These are phyloP conservation scores for Zaprionus davidi DNA, from an alignment of 1,140 invertebrate genomes.

Conservation along the genomic window DNA sequence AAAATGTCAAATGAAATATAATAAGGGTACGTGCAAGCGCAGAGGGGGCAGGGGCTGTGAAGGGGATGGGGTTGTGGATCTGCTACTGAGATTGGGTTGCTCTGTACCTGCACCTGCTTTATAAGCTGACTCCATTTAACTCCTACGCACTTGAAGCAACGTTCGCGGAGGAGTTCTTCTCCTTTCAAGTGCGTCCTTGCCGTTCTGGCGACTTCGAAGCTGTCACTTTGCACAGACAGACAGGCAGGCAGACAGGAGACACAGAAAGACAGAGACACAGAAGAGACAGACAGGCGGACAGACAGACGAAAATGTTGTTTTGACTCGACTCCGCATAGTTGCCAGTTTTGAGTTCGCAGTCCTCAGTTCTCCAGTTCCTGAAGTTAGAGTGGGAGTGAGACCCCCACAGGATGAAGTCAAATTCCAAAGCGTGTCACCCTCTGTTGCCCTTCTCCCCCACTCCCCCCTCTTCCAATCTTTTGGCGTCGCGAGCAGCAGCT, in stretches of 20 bases:
- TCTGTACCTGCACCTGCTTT: constrained; percentile 35
- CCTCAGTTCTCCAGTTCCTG: constrained; percentile 13
- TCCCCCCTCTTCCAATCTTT: constrained; percentile 5
- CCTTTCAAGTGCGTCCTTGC: constrained; percentile 44
- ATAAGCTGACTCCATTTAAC: constrained; percentile 64
- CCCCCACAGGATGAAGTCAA: constrained; percentile 41
- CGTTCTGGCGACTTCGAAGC: constrained; percentile 47
- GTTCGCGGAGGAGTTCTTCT: constrained; percentile 18
- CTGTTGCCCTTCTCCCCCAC: not conserved
- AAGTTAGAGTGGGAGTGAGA: constrained; percentile 17
- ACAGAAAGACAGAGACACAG: constrained; percentile 9
- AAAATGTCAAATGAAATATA: constrained; percentile 66
- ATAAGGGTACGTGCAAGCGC: constrained; percentile 44
- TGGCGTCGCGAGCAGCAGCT: constrained; percentile 50
- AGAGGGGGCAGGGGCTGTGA: not conserved
- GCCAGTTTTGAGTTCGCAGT: constrained; percentile 30
- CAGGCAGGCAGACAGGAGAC: constrained; percentile 4
- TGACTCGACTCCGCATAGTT: constrained; percentile 55
- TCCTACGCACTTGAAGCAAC: constrained; percentile 50
- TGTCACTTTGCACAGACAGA: constrained; percentile 42
- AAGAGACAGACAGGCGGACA: constrained; percentile 5
- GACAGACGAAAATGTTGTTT: constrained; percentile 48
- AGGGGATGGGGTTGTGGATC: not conserved
- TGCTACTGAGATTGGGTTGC: not conserved
- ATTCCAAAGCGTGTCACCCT: constrained; percentile 47